A percentile compares a stretch with the other conserved stretches of the same genome.
phyloP scores from a whole-genome alignment of 2,113 vertebrate genomes.

The Vanacampus margaritifer region DNA sequence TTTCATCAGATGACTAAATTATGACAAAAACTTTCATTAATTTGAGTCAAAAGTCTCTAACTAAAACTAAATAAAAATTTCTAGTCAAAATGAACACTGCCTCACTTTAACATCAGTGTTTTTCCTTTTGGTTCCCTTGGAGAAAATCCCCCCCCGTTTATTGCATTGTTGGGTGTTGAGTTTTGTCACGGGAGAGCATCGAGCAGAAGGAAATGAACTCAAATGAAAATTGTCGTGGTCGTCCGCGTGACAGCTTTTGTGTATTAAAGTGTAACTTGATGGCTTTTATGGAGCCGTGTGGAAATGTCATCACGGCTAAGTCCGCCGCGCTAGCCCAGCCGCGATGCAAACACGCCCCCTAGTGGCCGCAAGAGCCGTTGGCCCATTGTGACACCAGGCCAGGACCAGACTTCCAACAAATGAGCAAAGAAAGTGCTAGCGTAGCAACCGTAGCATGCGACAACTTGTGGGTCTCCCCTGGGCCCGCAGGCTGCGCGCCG shows the following conservation, averaged over 20 bases:
- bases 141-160: not conserved
- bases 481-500: conserved; percentile 63
- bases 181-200: not conserved
- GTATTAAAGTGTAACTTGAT: conserved; percentile 40
- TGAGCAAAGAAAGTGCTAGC: not conserved
- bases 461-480: not conserved
- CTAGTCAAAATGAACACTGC: no score
- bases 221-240: conserved; percentile 52
- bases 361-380: not conserved
- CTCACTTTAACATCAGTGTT: not conserved
- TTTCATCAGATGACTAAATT: no score
- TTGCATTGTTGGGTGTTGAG: not conserved
- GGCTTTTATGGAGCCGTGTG: conserved; percentile 48
- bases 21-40: no score
- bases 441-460: not conserved
- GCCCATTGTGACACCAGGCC: not conserved
- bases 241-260: conserved; percentile 33
- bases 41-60: no score
- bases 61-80: no score
- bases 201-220: conserved; percentile 27
- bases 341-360: not conserved
- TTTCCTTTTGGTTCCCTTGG: not conserved
- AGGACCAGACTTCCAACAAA: no score
- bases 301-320: conserved; percentile 48
- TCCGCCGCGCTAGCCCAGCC: not conserved